phyloP scores from a whole-genome alignment of 2,888 invertebrate genomes.

The Hemistola chrysoprasaria region DNA sequence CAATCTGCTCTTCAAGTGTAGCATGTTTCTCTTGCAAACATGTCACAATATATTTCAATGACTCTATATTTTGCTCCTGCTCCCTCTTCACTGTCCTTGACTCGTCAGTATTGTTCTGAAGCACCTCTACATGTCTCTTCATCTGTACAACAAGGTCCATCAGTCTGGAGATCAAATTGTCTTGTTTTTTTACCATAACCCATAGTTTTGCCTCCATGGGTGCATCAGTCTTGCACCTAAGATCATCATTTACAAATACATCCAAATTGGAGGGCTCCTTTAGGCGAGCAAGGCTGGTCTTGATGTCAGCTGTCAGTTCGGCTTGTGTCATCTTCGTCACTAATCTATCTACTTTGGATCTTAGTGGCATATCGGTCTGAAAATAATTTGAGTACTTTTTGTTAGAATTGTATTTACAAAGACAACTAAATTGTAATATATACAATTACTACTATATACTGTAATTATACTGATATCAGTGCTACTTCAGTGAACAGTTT shows the following conservation, averaged over 20 bases:
- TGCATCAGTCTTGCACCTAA: constrained; percentile 52
- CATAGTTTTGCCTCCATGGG: constrained; percentile 60
- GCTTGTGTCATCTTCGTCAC: constrained; percentile 53
- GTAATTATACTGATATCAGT: too few species aligned
- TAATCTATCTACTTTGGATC: constrained; percentile 50
- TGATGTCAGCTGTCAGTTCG: constrained; percentile 59
- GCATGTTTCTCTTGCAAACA: constrained; percentile 72
- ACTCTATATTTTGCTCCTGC: constrained; percentile 57
- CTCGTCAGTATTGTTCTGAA: constrained; percentile 56
- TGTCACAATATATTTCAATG: constrained; percentile 66
- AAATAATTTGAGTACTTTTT: too few species aligned
- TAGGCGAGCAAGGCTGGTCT: constrained; percentile 44
- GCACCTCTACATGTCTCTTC: constrained; percentile 56
- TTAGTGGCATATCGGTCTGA: constrained; percentile 23
- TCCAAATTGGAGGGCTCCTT: constrained; percentile 59
- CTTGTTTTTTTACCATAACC: constrained; percentile 69
- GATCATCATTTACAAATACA: constrained; percentile 53
- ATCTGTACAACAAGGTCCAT: constrained; percentile 55
- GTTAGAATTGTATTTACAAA: too few species aligned
- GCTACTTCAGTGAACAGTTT: too few species aligned
- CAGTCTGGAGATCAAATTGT: constrained; percentile 58
- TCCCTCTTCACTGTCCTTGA: constrained; percentile 47
- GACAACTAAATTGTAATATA: too few species aligned
- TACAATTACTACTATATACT: too few species aligned
- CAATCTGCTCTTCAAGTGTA: constrained; percentile 71